Evolutionary conservation across 1,140 invertebrate genomes (phyloP).

Genomic region (Zaprionus vittiger): DNA sequence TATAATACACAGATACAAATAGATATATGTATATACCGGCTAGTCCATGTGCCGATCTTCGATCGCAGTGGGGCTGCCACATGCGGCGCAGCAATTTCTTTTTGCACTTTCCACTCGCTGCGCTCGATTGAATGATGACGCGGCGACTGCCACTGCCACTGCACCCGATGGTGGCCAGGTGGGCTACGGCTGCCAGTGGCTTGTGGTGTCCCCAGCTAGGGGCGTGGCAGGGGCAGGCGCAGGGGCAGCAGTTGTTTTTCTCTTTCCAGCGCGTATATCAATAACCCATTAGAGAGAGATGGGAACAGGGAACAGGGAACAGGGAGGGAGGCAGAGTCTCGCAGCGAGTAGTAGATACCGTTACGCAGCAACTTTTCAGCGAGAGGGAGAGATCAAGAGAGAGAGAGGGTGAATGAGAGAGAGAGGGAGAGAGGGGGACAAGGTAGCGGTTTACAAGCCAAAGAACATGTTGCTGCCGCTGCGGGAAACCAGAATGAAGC

Average conservation of each 20-base stretch:
- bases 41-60: constrained; percentile 3
- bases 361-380: constrained; percentile 71
- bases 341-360: constrained; percentile 66
- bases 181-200: too few relatives aligned
- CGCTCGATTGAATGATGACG: constrained; percentile 51
- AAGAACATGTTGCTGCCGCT: constrained; percentile 47
- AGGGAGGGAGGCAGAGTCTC: constrained; percentile 1
- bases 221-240: constrained; percentile 21
- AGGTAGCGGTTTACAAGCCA: constrained; percentile 41
- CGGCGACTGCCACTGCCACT: constrained; percentile 11
- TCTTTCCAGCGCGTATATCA: constrained; percentile 55
- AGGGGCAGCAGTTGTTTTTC: not conserved
- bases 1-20: not conserved
- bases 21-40: constrained; percentile 1
- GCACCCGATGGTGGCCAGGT: too few relatives aligned
- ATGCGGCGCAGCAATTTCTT: constrained; percentile 52
- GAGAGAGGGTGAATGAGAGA: not conserved
- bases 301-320: not conserved
- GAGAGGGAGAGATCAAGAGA: not conserved
- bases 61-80: constrained; percentile 25
- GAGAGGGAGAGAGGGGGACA: not conserved
- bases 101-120: constrained; percentile 62
- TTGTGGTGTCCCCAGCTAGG: not conserved
- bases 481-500: constrained; percentile 47
- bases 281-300: constrained; percentile 55